Evolutionary conservation across 1,140 invertebrate genomes (phyloP).

Genomic region (Drosophila busckii): DNA sequence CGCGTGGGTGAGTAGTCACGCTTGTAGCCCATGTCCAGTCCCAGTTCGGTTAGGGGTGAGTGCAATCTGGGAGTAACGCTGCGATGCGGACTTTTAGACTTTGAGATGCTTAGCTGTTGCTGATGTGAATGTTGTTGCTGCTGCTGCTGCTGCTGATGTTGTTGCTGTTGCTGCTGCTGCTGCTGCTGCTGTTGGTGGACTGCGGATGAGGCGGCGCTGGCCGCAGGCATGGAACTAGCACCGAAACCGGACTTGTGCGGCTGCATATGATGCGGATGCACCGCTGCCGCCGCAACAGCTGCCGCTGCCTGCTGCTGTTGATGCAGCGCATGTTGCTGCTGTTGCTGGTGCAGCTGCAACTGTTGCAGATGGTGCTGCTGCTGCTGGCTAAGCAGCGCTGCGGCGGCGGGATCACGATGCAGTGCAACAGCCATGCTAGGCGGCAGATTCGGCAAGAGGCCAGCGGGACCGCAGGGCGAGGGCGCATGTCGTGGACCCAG

Average conservation of each 20-base stretch:
- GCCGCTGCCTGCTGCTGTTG: conserved; percentile 61
- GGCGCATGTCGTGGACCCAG: conserved; percentile 66
- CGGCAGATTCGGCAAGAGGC: conserved; percentile 63
- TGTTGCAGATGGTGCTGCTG: conserved; percentile 63
- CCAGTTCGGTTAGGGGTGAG: conserved; percentile 81
- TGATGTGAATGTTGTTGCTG: conserved; percentile 28
- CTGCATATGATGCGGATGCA: conserved; percentile 41
- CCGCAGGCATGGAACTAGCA: conserved; percentile 51
- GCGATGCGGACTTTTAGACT: conserved; percentile 79
- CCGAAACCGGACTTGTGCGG: conserved; percentile 57
- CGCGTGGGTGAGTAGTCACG: conserved; percentile 82
- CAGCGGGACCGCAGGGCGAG: conserved; percentile 69
- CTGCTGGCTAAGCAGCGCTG: conserved; percentile 80
- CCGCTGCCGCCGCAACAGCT: conserved; percentile 68
- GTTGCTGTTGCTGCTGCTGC: conserved; percentile 12
- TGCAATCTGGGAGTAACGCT: conserved; percentile 80
- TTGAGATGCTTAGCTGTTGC: conserved; percentile 36
- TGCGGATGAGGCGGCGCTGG: conserved; percentile 24
- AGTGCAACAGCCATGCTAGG: conserved; percentile 74
- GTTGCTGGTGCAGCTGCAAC: conserved; percentile 52
- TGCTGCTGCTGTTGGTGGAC: conserved; percentile 37
- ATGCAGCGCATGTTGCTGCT: conserved; percentile 78
- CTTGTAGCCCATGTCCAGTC: conserved; percentile 84
- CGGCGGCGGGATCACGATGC: conserved; percentile 72
- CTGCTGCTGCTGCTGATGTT: conserved; percentile 14